phyloP scores from a whole-genome alignment of 2,113 vertebrate species.

The Pavo muticus region DNA sequence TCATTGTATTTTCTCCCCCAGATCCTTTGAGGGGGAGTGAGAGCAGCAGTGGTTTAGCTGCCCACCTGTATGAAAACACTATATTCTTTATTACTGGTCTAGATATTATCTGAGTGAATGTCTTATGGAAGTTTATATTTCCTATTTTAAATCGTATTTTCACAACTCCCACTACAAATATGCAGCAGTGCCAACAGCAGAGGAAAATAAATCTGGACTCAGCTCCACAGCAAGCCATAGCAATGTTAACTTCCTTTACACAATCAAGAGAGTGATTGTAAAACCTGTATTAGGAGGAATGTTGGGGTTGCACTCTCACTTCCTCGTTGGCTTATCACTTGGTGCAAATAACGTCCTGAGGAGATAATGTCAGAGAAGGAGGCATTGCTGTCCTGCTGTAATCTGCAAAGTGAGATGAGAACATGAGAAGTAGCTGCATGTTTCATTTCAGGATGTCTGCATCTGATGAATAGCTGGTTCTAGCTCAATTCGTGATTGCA shows the following conservation, averaged over 20 bases:
- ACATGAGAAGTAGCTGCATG: fast-evolving
- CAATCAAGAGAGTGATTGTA: neutral
- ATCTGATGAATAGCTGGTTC: neutral
- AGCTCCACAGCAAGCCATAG: neutral
- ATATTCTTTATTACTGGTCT: neutral
- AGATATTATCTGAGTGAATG: neutral
- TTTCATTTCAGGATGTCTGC: neutral
- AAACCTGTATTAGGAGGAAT: neutral
- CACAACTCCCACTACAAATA: neutral
- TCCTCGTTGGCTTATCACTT: neutral
- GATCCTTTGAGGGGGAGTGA: neutral
- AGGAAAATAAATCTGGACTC: neutral
- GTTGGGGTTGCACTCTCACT: neutral
- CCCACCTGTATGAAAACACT: neutral
- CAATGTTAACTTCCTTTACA: neutral
- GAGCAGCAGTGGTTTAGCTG: neutral
- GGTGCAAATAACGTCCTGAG: neutral
- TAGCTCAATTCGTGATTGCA: neutral
- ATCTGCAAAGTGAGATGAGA: neutral
- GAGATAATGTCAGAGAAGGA: neutral
- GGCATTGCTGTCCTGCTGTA: neutral
- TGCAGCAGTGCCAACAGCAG: neutral
- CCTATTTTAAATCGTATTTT: neutral
- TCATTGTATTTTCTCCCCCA: neutral
- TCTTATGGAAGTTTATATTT: neutral